A percentile compares a stretch with the other conserved stretches of the same genome.
phyloP scores from a whole-genome alignment of 2,888 invertebrate species.

The Phorcus lineatus region DNA sequence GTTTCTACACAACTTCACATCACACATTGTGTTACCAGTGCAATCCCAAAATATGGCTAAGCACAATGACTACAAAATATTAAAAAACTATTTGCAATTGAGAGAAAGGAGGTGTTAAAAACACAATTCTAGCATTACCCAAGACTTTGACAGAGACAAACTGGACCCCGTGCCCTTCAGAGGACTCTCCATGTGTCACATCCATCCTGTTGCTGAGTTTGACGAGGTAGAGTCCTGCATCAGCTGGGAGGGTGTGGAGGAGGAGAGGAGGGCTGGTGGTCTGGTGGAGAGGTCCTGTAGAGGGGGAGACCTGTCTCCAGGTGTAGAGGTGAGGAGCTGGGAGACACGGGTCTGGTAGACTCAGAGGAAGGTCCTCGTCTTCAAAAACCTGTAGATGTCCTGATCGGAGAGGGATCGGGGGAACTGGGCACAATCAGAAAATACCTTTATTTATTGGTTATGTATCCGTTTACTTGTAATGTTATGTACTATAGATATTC shows the following conservation, averaged over 20 bases:
- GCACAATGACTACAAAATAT: too few species aligned
- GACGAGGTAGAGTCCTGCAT: not conserved
- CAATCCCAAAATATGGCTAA: too few species aligned
- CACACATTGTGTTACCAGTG: too few species aligned
- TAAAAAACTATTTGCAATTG: too few species aligned
- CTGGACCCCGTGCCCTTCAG: not conserved
- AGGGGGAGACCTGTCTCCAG: not conserved
- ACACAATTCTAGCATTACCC: not conserved
- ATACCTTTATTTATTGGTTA: too few species aligned
- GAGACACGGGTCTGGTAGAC: not conserved
- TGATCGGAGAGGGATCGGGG: not conserved
- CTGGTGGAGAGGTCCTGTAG: not conserved
- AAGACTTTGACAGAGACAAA: not conserved
- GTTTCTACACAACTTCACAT: too few species aligned
- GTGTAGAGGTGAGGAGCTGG: not conserved
- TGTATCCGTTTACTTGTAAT: too few species aligned
- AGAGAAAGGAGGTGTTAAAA: too few species aligned
- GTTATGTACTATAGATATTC: too few species aligned
- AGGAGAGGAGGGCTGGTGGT: not conserved
- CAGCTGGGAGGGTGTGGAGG: not conserved
- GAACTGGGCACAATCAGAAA: not conserved
- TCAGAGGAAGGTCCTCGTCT: not conserved
- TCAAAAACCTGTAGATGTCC: not conserved
- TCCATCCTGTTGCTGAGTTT: not conserved
- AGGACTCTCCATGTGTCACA: not conserved